Base-by-base conservation (phyloP, 2,888 invertebrate genomes). In the Tenthredo notha region DNA sequence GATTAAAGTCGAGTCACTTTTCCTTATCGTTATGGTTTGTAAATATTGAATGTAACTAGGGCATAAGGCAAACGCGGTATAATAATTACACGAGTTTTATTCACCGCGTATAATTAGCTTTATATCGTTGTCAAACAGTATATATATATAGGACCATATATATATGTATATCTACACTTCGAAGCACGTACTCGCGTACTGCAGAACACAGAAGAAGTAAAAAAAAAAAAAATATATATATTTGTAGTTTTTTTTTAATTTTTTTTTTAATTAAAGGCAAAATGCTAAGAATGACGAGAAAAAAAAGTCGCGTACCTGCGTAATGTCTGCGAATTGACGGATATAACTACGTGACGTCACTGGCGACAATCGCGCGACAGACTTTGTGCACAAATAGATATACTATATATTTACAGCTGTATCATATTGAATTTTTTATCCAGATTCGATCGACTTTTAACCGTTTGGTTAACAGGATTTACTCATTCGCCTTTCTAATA, bases 31-130 rank as follows among this genome's bases (percentile, higher is more conserved):
- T 61, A 80, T 40, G 37, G 40, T 6, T 80, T n/a, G 80, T 80
- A 40, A 80, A 80, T 80, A 80, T 80, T 80, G 3, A n/a, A 80
- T 80, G 61, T 61, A 80, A 80, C 80, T 80, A 61, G 80, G 61
- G 37, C 80, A 61, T 47, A 43, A 47, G 47, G 15, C 47, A 47
- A 47, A n/a, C 40, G 40, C 2, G 25, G 61, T 67, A 67, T 67
- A 67, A 67, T 33, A 67, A 67, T 67, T 61, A 25, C 12, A 3
- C 25, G 25, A 25, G 61, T 25, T 61, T 25, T 61, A 61, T 61
- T 25, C 61, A 61, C 21, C 61, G 61, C 25, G 61, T 25, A 61
- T 61, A 61, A 61, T 61, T 40, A 72, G 70, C 40, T 72, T 72
- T 40, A 33, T 37, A 29, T 40, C 70, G 70, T 40, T 21, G 70